Conservation (phyloP, 2,888 invertebrate genomes). For the Tiliacea citrago region DNA sequence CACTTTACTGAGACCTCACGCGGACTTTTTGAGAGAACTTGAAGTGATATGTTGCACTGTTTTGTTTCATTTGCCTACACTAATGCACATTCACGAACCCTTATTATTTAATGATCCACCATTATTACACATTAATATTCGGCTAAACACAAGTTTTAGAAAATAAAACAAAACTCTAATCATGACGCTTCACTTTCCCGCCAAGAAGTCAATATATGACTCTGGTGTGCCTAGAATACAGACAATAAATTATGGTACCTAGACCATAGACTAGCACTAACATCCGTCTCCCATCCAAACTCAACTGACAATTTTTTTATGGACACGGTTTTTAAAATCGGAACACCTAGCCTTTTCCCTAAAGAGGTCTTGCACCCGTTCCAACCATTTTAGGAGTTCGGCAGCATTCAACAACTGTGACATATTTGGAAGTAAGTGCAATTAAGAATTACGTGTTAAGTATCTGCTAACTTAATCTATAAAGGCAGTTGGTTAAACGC, state of each 20-base stretch:
- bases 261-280: conserved; percentile 5
- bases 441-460: conserved; percentile 52
- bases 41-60: too few species aligned
- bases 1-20: too few species aligned
- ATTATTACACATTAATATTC: too few species aligned
- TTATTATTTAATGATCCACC: too few species aligned
- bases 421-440: conserved; percentile 25
- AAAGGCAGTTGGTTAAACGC: conserved; percentile 25
- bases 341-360: conserved; percentile 18
- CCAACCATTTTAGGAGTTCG: conserved; percentile 18
- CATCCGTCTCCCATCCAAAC: not conserved
- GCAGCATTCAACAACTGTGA: conserved; percentile 8
- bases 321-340: conserved; percentile 20
- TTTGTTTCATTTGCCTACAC: too few species aligned
- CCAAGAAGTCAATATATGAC: too few species aligned
- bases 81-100: too few species aligned
- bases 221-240: not conserved
- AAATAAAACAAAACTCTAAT: too few species aligned
- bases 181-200: too few species aligned
- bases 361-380: conserved; percentile 26
- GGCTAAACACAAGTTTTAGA: too few species aligned
- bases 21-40: too few species aligned
- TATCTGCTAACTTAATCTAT: conserved; percentile 29
- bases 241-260: conserved; percentile 1
- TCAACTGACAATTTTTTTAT: conserved; percentile 20